These are phyloP conservation scores for Struthidea cinerea DNA, from an alignment of 2,113 vertebrate genomes.

Conservation along the genomic window DNA sequence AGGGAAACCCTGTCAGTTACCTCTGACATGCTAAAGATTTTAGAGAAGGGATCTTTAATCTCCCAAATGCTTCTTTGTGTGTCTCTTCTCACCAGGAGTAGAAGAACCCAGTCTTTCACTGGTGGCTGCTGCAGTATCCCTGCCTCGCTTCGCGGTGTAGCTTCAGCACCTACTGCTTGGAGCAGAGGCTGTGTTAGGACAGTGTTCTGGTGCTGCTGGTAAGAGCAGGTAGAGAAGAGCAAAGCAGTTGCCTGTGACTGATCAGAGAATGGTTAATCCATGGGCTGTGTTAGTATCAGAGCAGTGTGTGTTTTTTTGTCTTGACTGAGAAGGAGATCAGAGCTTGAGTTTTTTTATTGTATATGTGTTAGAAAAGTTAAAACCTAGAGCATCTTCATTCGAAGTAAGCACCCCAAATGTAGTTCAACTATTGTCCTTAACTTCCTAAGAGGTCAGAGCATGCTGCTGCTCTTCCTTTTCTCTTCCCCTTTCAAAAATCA, in stretches of 20 bases:
- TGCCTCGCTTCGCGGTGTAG: neutral
- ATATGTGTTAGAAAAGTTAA: neutral
- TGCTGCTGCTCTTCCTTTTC: conserved; percentile 40
- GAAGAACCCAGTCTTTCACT: conserved; percentile 26
- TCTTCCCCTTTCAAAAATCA: neutral
- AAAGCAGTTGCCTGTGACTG: neutral
- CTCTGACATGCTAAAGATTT: neutral
- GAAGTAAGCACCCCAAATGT: neutral
- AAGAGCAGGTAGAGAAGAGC: conserved; percentile 36
- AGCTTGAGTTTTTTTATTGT: neutral
- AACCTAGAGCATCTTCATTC: neutral
- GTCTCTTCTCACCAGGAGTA: conserved; percentile 41
- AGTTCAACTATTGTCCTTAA: neutral
- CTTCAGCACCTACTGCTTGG: conserved; percentile 33
- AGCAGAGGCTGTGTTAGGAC: conserved; percentile 37
- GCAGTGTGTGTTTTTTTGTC: neutral
- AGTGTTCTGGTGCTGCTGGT: conserved; percentile 38
- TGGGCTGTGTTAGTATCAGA: neutral
- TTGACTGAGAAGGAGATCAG: neutral
- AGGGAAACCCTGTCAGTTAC: neutral
- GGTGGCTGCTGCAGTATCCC: conserved; percentile 1
- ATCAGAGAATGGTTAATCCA: neutral
- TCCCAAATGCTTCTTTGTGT: conserved; percentile 38
- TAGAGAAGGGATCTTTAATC: conserved; percentile 27
- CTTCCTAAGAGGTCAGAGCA: conserved; percentile 34